Conservation (phyloP, 2,113 vertebrate genomes). For the Lanius collurio region DNA sequence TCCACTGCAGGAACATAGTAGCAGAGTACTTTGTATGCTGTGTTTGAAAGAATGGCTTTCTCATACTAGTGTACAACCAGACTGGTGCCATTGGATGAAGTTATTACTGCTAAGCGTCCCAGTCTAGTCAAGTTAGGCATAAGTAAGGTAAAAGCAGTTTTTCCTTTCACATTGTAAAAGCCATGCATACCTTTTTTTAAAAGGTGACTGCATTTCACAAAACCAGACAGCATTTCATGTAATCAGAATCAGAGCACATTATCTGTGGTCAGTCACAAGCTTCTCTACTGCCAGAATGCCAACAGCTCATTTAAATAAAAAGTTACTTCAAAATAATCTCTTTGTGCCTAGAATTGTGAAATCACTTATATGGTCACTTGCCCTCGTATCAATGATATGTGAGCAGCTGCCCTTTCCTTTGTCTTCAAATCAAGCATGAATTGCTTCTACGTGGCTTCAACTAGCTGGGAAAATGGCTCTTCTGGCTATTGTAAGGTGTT, state of each 20-base stretch:
- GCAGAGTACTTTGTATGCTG: not conserved
- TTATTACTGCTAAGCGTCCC: not conserved
- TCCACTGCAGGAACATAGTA: not conserved
- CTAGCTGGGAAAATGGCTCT: not conserved
- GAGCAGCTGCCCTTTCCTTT: not conserved
- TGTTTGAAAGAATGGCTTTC: not conserved
- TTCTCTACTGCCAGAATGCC: not conserved
- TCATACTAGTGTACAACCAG: not conserved
- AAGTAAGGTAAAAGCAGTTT: not conserved
- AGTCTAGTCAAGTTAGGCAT: not conserved
- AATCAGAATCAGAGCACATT: not conserved
- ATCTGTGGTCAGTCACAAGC: not conserved
- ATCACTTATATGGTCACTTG: not conserved
- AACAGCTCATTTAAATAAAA: not conserved
- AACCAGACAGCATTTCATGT: not conserved
- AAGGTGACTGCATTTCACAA: not conserved
- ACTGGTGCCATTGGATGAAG: not conserved
- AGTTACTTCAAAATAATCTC: not conserved
- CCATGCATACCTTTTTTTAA: not conserved
- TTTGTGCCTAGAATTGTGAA: not conserved
- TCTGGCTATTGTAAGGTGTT: not conserved
- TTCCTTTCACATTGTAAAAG: not conserved
- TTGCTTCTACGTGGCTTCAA: not conserved
- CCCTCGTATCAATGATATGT: not conserved
- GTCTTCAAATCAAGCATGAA: not conserved